phyloP scores from a whole-genome alignment of 2,888 invertebrate genomes.

The Lithophane semibrunnea region DNA sequence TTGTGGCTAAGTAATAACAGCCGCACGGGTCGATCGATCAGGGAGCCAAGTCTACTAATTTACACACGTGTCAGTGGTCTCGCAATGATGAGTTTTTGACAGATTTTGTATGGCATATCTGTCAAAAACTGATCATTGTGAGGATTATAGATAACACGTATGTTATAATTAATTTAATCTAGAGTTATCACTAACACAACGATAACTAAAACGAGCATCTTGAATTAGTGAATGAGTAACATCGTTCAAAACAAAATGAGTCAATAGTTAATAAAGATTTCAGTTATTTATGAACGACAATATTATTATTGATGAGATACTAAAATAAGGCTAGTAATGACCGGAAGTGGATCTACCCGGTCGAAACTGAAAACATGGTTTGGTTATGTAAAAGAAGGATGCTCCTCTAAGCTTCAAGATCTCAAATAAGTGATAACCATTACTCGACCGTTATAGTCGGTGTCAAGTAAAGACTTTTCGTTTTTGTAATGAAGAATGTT shows the following conservation, averaged over 20 bases:
- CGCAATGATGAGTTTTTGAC: too few relatives aligned
- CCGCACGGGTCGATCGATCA: too few relatives aligned
- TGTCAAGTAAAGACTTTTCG: too few relatives aligned
- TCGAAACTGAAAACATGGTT: neutral
- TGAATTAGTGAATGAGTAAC: conserved; percentile 17
- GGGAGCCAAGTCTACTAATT: too few relatives aligned
- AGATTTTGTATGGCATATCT: too few relatives aligned
- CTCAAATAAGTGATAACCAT: neutral
- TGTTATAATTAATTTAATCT: conserved; percentile 11
- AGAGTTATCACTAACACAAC: conserved; percentile 3
- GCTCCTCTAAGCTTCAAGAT: neutral
- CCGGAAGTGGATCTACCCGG: neutral
- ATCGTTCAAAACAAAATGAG: neutral
- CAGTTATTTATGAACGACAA: neutral
- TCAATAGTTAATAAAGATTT: conserved; percentile 5
- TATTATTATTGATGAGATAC: neutral
- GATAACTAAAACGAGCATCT: neutral
- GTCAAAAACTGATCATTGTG: too few relatives aligned
- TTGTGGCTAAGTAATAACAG: too few relatives aligned
- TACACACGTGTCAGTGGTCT: too few relatives aligned
- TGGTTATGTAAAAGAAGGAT: neutral
- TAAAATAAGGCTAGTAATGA: neutral
- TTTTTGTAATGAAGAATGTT: too few relatives aligned
- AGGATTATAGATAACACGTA: neutral
- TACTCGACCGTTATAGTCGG: too few relatives aligned